phyloP scores from a whole-genome alignment of 2,113 vertebrate species.

The Heteronetta atricapilla region DNA sequence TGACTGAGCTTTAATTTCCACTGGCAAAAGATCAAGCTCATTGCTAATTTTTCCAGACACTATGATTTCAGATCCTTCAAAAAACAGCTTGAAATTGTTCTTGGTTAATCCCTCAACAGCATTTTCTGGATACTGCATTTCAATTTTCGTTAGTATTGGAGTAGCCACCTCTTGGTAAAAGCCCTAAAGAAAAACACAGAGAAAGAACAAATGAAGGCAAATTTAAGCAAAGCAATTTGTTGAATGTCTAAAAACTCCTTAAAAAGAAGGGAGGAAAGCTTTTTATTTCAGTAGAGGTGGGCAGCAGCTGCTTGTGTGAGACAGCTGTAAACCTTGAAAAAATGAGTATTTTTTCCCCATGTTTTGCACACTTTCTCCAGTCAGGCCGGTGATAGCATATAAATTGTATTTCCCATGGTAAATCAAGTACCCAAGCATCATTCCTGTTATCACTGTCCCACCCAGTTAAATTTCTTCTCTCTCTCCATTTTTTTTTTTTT shows the following conservation, averaged over 20 bases:
- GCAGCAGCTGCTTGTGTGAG: neutral
- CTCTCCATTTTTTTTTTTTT: neutral
- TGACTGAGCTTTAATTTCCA: conserved; percentile 80
- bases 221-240: neutral
- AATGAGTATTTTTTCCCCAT: neutral
- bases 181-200: conserved; percentile 70
- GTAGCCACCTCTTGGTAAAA: conserved; percentile 91
- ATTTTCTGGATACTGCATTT: conserved; percentile 83
- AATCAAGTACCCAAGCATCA: neutral
- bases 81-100: conserved; percentile 82
- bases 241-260: neutral
- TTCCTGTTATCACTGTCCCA: neutral
- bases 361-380: neutral
- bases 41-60: conserved; percentile 84
- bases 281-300: neutral
- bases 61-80: conserved; percentile 88
- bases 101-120: conserved; percentile 78
- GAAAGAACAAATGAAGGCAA: neutral
- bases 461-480: neutral
- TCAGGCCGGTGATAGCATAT: neutral
- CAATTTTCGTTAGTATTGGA: conserved; percentile 82
- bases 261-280: neutral
- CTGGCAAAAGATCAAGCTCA: conserved; percentile 73
- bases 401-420: neutral
- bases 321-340: neutral